A percentile compares a stretch with the other conserved stretches of the same genome.
These are phyloP conservation scores for Sarcophaga subvicina DNA, from an alignment of 2,888 invertebrate genomes.

Conservation along the genomic window DNA sequence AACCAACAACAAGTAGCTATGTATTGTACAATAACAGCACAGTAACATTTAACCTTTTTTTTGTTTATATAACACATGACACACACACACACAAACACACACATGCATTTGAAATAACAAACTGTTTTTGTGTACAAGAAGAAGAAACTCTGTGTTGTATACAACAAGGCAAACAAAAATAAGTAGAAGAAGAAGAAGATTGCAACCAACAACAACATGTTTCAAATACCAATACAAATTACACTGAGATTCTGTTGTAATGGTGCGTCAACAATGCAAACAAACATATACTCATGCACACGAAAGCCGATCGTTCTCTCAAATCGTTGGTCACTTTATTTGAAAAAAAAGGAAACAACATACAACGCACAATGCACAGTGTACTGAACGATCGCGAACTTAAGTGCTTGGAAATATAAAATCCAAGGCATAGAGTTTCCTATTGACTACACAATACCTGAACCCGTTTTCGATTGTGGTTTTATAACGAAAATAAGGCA, in stretches of 20 bases:
- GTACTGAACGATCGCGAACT: too few relatives aligned
- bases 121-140: neutral
- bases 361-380: too few relatives aligned
- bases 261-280: slow-evolving; percentile 59
- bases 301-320: neutral
- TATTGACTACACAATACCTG: too few relatives aligned
- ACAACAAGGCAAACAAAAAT: slow-evolving; percentile 18
- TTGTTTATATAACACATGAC: slow-evolving; percentile 15
- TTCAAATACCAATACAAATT: slow-evolving; percentile 68
- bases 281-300: neutral
- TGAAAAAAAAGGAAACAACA: too few relatives aligned
- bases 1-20: slow-evolving; percentile 10
- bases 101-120: neutral
- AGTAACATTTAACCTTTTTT: slow-evolving; percentile 61
- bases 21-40: neutral
- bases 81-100: slow-evolving; percentile 29
- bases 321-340: slow-evolving; percentile 37
- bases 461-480: too few relatives aligned
- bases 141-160: slow-evolving; percentile 15
- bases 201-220: slow-evolving; percentile 59
- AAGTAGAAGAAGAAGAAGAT: slow-evolving; percentile 1
- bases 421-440: too few relatives aligned
- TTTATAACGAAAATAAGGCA: too few relatives aligned
- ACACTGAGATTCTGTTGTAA: slow-evolving; percentile 56
- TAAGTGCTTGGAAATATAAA: too few relatives aligned